Evolutionary conservation across 2,888 invertebrate species (phyloP).

Genomic region (Caenorhabditis sp.): DNA sequence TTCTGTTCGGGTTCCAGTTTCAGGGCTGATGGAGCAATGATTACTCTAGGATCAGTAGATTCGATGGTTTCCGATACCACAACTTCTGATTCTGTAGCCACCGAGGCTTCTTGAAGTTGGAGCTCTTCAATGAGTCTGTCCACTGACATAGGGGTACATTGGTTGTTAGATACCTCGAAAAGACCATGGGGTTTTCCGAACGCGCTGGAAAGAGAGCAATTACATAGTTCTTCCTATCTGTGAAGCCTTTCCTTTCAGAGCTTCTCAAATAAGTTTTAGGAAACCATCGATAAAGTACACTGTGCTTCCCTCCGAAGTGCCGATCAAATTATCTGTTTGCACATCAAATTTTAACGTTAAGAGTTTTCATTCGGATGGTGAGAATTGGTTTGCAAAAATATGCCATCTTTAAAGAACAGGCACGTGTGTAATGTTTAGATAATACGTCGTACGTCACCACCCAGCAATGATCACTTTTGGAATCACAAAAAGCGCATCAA

Average conservation of each 20-base stretch:
- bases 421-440: constrained; percentile 3
- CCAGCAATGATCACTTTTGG: background rate
- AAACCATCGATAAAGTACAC: background rate
- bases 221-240: no score
- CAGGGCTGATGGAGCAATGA: constrained; percentile 61
- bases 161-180: constrained; percentile 74
- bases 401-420: constrained; percentile 24
- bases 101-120: constrained; percentile 40
- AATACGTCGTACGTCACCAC: constrained; percentile 10
- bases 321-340: constrained; percentile 5
- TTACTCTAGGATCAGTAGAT: constrained; percentile 19
- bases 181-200: constrained; percentile 79
- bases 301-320: background rate
- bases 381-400: background rate
- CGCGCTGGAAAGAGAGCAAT: constrained; percentile 72
- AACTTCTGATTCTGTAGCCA: constrained; percentile 20
- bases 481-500: no score
- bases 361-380: constrained; percentile 5
- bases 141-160: constrained; percentile 53
- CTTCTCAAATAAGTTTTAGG: background rate
- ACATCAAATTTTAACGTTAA: constrained; percentile 19
- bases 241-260: background rate
- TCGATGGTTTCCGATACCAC: constrained; percentile 13
- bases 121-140: constrained; percentile 53
- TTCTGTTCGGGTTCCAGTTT: constrained; percentile 62